phyloP scores from a whole-genome alignment of 2,888 invertebrate species.

The Dynastes grantii region DNA sequence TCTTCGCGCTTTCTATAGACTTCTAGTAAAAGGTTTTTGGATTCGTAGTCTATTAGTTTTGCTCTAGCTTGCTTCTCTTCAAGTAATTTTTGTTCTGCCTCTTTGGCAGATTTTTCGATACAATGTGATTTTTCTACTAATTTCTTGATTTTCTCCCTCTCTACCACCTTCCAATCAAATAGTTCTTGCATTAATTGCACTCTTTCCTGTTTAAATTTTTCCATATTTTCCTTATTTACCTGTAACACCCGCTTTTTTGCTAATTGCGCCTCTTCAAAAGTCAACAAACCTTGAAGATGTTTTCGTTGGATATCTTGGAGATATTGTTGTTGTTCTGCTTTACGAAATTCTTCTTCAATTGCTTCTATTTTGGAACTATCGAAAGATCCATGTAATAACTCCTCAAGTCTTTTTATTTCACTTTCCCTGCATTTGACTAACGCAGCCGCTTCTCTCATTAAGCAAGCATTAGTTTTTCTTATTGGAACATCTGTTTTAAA shows the following conservation, averaged over 20 bases:
- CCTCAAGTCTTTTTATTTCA: conserved; percentile 73
- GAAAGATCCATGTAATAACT: conserved; percentile 71
- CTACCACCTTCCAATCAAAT: conserved; percentile 71
- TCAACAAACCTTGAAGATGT: conserved; percentile 75
- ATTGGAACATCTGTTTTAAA: conserved; percentile 61
- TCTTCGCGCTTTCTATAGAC: conserved; percentile 64
- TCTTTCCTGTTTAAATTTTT: conserved; percentile 72
- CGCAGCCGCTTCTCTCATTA: conserved; percentile 73
- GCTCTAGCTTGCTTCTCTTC: conserved; percentile 73
- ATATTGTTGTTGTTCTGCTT: conserved; percentile 71
- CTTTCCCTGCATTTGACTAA: conserved; percentile 71
- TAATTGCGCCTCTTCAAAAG: conserved; percentile 75
- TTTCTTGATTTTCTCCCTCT: conserved; percentile 72
- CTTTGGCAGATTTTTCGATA: conserved; percentile 71
- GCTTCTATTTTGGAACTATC: conserved; percentile 70
- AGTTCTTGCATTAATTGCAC: conserved; percentile 71
- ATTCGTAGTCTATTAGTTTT: conserved; percentile 72
- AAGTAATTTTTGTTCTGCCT: conserved; percentile 72
- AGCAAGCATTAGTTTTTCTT: conserved; percentile 72
- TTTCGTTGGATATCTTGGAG: conserved; percentile 74
- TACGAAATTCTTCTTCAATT: conserved; percentile 70
- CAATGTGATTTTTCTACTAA: conserved; percentile 71
- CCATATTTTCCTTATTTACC: conserved; percentile 72
- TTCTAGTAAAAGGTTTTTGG: conserved; percentile 66
- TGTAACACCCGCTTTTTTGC: conserved; percentile 73